Conservation (phyloP, 2,113 vertebrate genomes). For the Albula glossodonta region DNA sequence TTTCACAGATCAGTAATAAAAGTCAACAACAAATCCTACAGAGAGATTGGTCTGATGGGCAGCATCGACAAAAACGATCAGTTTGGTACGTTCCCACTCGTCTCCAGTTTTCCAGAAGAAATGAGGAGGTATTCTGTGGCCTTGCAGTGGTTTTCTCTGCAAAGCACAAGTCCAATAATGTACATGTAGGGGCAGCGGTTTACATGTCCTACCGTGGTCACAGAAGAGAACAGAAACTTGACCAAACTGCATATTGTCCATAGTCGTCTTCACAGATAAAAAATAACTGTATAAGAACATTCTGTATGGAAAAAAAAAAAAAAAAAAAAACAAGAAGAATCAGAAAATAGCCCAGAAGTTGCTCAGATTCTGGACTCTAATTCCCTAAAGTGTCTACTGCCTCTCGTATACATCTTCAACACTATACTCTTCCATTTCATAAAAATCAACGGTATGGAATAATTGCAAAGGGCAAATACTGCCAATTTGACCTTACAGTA, state of each 20-base stretch:
- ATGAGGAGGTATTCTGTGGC: neutral
- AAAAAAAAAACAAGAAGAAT: neutral
- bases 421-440: conserved; percentile 30
- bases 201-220: too few relatives aligned
- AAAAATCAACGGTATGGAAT: neutral
- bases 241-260: neutral
- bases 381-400: neutral
- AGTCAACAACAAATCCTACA: conserved; percentile 42
- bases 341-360: neutral
- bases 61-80: conserved; percentile 33
- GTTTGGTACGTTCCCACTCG: conserved; percentile 30
- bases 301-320: neutral
- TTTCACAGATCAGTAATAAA: conserved; percentile 55
- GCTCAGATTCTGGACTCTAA: neutral
- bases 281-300: neutral
- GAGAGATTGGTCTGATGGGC: conserved; percentile 42
- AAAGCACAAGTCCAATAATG: neutral
- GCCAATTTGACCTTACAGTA: conserved; percentile 21
- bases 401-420: conserved; percentile 8
- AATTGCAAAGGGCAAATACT: neutral
- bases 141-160: conserved; percentile 26
- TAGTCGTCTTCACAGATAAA: conserved; percentile 1
- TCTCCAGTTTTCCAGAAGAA: conserved; percentile 25
- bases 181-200: neutral
- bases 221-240: conserved; percentile 17